Evolutionary conservation across 2,797 vertebrate species (phyloP).

Genomic region (Enteromius treurensis): DNA sequence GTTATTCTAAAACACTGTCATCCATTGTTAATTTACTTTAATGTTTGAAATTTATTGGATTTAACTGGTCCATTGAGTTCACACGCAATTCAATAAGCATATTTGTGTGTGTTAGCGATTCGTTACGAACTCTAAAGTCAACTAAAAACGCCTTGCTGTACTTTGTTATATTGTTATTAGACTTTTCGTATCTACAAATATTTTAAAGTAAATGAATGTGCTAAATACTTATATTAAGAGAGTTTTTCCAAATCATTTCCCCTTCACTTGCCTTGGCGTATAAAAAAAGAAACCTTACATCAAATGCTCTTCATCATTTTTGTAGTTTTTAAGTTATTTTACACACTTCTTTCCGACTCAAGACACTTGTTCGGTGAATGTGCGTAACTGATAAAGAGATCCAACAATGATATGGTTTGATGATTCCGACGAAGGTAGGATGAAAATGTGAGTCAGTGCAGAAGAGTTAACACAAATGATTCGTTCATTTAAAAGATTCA

Average conservation of each 20-base stretch:
- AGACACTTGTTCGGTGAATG: not conserved
- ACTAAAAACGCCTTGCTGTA: not conserved
- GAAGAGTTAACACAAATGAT: not conserved
- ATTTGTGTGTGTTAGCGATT: not conserved
- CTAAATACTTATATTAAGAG: not conserved
- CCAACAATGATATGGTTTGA: not conserved
- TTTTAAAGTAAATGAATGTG: not conserved
- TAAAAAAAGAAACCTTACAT: not conserved
- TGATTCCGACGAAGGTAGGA: not conserved
- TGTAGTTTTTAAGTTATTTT: not conserved
- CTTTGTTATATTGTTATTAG: not conserved
- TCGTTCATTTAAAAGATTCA: conserved; percentile 11
- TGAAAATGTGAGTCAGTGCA: not conserved
- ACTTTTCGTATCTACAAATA: not conserved
- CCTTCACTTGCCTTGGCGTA: not conserved
- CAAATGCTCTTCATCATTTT: not conserved
- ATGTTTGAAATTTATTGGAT: not conserved
- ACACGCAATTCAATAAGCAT: not conserved
- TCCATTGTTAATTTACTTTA: not conserved
- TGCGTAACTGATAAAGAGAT: not conserved
- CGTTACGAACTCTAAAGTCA: not conserved
- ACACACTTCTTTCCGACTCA: not conserved
- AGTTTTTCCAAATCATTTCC: not conserved
- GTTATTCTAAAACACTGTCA: not conserved
- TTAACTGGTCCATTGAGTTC: not conserved